Base-by-base conservation (phyloP, 2,113 vertebrate species). In the Megaceryle maxima region DNA sequence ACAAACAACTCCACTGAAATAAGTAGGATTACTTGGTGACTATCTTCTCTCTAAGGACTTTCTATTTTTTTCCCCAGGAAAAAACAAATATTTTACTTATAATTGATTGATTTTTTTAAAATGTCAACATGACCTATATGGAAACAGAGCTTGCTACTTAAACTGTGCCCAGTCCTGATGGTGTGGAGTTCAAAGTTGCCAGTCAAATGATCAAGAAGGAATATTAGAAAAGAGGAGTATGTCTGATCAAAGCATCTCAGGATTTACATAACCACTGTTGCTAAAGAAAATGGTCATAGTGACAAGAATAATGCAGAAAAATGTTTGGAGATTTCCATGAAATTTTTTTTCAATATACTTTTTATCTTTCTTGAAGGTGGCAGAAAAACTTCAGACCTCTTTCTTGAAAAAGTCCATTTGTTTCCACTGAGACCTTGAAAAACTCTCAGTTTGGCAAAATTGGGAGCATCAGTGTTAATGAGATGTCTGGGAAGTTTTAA, bases 31-130 rank as follows among this genome's bases (percentile, higher is more conserved):
- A 59, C 31, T 70, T 88, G 55, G 53, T 43, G 25, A 93, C 55
- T 77, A 90, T 85, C 8, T 75, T 64, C 4, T 73, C 60, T 89
- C 70, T 66, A 24, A 85, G 63, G 70, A 68, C 56, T 87, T 94
- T 44, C 53, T 70, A 1, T 0, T 62, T 35, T 90, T 91, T 94
- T 41, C 39, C 51, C 39, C 39, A 81, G 72, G 82, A 95, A 92
- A 74, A 26, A 96, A 89, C 66, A 90, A 67, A 74, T 90, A 87
- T 95, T 95, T 91, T 77, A 70, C 79, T 86, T 88, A 50, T 68
- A 93, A 91, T 8, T 81, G 70, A 88, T 76, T n/a, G 74, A 13
- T 37, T 50, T 85, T 90, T 95, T 90, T 83, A 20, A 46, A 94
- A 74, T 63, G 51, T 85, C 72, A 91, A 5, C 59, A 70, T 86